Conservation (phyloP, 2,797 vertebrate genomes). For the Hydrolagus colliei region DNA sequence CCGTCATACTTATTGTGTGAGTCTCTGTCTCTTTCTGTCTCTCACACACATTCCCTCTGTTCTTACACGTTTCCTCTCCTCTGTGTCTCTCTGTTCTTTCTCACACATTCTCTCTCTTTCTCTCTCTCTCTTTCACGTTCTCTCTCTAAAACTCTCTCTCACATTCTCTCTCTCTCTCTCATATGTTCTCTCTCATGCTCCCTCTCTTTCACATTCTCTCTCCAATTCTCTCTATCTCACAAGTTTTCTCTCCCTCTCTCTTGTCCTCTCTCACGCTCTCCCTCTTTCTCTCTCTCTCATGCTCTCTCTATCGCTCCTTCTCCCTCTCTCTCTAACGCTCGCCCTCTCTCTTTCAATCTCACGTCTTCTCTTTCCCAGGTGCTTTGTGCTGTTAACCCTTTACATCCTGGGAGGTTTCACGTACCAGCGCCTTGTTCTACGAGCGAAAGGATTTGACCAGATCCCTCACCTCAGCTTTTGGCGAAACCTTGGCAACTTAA, state of each 20-base stretch:
- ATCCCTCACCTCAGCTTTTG: conserved; percentile 89
- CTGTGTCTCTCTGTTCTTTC: neutral
- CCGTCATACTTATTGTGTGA: conserved; percentile 84
- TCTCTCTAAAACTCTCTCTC: neutral
- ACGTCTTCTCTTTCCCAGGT: conserved; percentile 48
- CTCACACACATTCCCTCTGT: neutral
- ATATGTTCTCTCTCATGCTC: no score
- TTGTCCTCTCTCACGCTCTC: no score
- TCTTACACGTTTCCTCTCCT: neutral
- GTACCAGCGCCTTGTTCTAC: conserved; percentile 87
- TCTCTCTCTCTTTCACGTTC: no score
- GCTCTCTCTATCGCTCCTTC: no score
- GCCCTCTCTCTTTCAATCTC: neutral
- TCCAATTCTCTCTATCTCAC: neutral
- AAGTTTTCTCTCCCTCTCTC: neutral
- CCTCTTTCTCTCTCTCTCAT: no score
- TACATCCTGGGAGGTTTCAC: conserved; percentile 87
- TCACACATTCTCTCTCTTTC: neutral
- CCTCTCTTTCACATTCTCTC: neutral
- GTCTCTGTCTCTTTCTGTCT: conserved; percentile 44
- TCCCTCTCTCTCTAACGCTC: no score
- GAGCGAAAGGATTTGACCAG: conserved; percentile 93
- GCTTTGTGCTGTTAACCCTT: conserved; percentile 64
- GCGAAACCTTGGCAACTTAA: conserved; percentile 83
- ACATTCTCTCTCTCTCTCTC: no score